Evolutionary conservation across 2,888 invertebrate genomes (phyloP).

Genomic region (Dysmachus trigonus): DNA sequence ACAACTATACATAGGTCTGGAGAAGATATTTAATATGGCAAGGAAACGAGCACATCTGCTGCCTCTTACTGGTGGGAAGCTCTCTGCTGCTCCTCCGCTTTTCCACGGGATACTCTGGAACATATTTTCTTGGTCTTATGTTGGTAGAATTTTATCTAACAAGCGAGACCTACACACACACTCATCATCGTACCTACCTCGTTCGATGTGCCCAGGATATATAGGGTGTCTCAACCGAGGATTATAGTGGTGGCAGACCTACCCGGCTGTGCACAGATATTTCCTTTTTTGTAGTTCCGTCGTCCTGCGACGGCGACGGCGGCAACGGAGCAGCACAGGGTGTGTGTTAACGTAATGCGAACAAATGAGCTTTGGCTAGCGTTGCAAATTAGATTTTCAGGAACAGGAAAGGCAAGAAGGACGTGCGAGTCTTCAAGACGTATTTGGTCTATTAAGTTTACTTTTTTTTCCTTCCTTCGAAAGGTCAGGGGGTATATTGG

Average conservation of each 20-base stretch:
- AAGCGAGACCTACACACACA: conserved; percentile 29
- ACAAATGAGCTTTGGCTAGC: conserved; percentile 52
- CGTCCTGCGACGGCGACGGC: neutral
- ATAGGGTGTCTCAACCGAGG: conserved; percentile 29
- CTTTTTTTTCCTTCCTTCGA: neutral
- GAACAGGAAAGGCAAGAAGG: conserved; percentile 33
- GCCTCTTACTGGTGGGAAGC: conserved; percentile 7
- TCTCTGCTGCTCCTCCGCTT: conserved; percentile 11
- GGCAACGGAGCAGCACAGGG: neutral
- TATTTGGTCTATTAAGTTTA: conserved; percentile 28
- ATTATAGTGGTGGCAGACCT: conserved; percentile 39
- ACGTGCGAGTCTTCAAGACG: conserved; percentile 28
- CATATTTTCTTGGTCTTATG: conserved; percentile 48
- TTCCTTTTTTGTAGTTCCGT: conserved; percentile 41
- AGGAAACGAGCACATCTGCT: conserved; percentile 47
- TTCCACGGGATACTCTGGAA: conserved; percentile 22
- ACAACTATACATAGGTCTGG: conserved; percentile 39
- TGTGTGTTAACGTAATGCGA: conserved; percentile 50
- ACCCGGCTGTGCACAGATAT: conserved; percentile 20
- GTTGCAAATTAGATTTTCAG: conserved; percentile 51
- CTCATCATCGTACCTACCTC: neutral
- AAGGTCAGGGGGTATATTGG: conserved; percentile 21
- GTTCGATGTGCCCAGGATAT: conserved; percentile 9
- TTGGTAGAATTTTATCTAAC: conserved; percentile 42
- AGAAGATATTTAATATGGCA: conserved; percentile 48